Percentiles rank a stretch among this genome's conserved stretches.
Conservation (phyloP, 2,113 vertebrate genomes). For the Neotoma lepida region DNA sequence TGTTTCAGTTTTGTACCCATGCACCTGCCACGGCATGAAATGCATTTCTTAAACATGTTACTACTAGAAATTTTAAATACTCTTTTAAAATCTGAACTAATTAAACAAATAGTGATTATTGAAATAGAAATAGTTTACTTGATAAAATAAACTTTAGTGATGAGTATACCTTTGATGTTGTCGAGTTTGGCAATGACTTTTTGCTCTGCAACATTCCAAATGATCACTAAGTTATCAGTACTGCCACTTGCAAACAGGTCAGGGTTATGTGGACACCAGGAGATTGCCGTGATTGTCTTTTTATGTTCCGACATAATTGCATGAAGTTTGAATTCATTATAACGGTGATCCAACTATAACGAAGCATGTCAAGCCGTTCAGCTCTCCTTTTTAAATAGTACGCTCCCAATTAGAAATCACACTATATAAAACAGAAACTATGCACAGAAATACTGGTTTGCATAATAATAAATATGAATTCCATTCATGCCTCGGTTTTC, state of each 20-base stretch:
- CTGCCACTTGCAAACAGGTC: constrained; percentile 96
- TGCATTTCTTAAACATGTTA: not conserved
- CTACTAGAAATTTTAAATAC: not conserved
- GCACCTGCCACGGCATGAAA: not conserved
- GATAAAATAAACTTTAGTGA: constrained; percentile 28
- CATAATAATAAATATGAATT: not conserved
- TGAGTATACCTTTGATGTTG: constrained; percentile 93
- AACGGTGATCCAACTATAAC: constrained; percentile 93
- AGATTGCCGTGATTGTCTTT: constrained; percentile 98
- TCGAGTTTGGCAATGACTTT: constrained; percentile 93
- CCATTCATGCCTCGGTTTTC: constrained; percentile 17
- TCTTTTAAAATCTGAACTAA: not conserved
- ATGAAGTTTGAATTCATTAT: constrained; percentile 96
- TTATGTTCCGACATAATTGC: constrained; percentile 99
- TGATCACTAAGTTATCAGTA: constrained; percentile 93
- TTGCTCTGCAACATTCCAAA: constrained; percentile 97
- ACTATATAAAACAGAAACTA: not conserved
- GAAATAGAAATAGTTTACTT: constrained; percentile 41
- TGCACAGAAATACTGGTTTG: not conserved
- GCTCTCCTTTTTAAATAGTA: not conserved
- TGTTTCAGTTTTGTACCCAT: not conserved
- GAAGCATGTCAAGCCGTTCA: constrained; percentile 59
- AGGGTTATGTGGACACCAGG: constrained; percentile 96
- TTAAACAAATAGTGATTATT: not conserved
- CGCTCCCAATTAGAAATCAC: not conserved